These are phyloP conservation scores for Pantherophis guttatus DNA, from an alignment of 2,113 vertebrate species.

Conservation along the genomic window DNA sequence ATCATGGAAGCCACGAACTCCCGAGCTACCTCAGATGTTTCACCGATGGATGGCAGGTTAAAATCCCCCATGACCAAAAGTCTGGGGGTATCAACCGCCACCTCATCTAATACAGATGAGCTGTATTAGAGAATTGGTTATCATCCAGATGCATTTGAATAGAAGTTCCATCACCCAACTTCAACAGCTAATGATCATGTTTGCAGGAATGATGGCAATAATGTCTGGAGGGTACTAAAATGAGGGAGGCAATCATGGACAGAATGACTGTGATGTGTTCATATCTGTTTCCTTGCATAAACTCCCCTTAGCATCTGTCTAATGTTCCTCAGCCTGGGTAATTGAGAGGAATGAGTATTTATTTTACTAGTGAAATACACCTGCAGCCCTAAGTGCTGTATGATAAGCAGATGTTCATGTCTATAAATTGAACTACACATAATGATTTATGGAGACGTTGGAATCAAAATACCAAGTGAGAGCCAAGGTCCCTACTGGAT, in stretches of 20 bases:
- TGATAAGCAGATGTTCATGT: slow-evolving; percentile 68
- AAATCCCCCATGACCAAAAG: no score
- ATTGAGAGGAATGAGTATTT: slow-evolving; percentile 49
- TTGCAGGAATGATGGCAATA: not conserved
- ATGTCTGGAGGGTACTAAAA: not conserved
- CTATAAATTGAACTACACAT: slow-evolving; percentile 62
- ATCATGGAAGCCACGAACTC: no score
- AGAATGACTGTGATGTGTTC: not conserved
- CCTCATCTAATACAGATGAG: no score
- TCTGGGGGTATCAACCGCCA: no score
- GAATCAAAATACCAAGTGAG: slow-evolving; percentile 58
- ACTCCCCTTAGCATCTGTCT: slow-evolving; percentile 49
- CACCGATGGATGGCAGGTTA: no score
- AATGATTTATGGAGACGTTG: slow-evolving; percentile 61
- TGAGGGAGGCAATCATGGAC: slow-evolving; percentile 1
- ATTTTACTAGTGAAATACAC: slow-evolving; percentile 70
- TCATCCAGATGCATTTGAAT: not conserved
- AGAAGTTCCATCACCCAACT: not conserved
- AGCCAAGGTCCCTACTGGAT: slow-evolving; percentile 66
- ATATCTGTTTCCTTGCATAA: slow-evolving; percentile 43
- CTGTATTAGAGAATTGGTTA: not conserved
- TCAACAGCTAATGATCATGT: not conserved
- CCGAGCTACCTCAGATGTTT: no score
- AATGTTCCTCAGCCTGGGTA: slow-evolving; percentile 33
- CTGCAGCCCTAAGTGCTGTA: slow-evolving; percentile 65